Evolutionary conservation across 2,888 invertebrate genomes (phyloP).

Genomic region (Orchesellides sinensis): DNA sequence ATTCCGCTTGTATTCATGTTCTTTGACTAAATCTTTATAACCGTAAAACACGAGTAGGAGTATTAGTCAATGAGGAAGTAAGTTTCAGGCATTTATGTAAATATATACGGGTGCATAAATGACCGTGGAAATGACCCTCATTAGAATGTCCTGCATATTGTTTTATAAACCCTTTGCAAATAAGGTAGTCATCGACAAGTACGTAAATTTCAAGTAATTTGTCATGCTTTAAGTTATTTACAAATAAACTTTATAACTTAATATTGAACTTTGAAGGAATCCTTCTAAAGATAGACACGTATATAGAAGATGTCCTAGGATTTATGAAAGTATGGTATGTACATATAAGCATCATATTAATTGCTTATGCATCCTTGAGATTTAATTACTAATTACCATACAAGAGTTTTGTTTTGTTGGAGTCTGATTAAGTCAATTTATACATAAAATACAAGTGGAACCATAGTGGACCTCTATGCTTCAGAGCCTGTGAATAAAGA

Average conservation of each 20-base stretch:
- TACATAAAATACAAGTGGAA: no score
- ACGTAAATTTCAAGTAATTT: no score
- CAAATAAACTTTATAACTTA: no score
- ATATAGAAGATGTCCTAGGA: no score
- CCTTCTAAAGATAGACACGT: no score
- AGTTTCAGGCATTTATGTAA: constrained; percentile 3
- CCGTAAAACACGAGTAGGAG: neutral
- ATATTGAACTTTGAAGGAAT: no score
- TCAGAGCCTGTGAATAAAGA: neutral
- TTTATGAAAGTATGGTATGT: no score
- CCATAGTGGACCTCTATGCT: no score
- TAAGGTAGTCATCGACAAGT: no score
- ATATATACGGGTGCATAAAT: neutral
- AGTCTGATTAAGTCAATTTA: neutral
- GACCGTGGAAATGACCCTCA: neutral
- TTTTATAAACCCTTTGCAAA: no score
- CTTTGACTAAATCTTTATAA: no score
- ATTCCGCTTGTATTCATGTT: neutral
- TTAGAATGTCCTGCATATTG: neutral
- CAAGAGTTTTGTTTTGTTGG: neutral
- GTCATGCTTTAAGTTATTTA: no score
- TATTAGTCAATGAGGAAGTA: neutral
- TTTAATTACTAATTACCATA: constrained; percentile 24
- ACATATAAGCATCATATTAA: constrained; percentile 3
- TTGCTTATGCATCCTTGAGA: constrained; percentile 23